These are phyloP conservation scores for Protomyctophum bolini DNA, from an alignment of 2,113 vertebrate species.

Conservation along the genomic window DNA sequence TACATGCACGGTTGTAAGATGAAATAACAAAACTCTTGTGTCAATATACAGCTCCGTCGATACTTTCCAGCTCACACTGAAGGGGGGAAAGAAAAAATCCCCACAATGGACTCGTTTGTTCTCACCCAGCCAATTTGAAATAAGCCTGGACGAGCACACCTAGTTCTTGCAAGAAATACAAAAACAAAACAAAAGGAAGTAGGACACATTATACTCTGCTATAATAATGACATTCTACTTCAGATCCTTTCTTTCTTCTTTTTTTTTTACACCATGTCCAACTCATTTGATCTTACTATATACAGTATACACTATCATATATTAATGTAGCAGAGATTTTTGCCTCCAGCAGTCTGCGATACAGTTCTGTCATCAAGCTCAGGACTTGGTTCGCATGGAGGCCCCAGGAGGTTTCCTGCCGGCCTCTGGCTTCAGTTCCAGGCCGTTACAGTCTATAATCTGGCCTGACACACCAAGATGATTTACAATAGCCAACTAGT, in stretches of 20 bases:
- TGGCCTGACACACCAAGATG: slow-evolving; percentile 76
- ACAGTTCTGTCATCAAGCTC: slow-evolving; percentile 40
- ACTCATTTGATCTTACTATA: no score
- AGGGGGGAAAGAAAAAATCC: background rate
- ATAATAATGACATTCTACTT: background rate
- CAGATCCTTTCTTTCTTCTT: background rate
- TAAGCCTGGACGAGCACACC: background rate
- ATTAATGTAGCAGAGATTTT: slow-evolving; percentile 8
- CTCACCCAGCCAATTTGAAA: slow-evolving; percentile 7
- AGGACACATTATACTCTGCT: no score
- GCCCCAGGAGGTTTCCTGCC: slow-evolving; percentile 45
- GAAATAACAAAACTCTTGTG: slow-evolving; percentile 31
- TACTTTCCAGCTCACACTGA: slow-evolving; percentile 3
- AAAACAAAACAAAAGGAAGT: no score
- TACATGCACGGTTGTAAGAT: slow-evolving; percentile 22
- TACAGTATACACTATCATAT: background rate
- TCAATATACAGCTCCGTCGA: slow-evolving; percentile 30
- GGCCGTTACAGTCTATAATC: slow-evolving; percentile 74
- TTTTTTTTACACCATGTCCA: background rate
- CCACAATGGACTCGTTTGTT: slow-evolving; percentile 4
- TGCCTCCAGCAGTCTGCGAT: slow-evolving; percentile 42
- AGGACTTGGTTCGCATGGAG: slow-evolving; percentile 48
- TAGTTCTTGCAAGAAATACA: no score
- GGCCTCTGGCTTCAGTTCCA: slow-evolving; percentile 53
- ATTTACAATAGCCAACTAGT: slow-evolving; percentile 71